Base-by-base conservation (phyloP, 2,113 vertebrate genomes). In the Coturnix japonica region DNA sequence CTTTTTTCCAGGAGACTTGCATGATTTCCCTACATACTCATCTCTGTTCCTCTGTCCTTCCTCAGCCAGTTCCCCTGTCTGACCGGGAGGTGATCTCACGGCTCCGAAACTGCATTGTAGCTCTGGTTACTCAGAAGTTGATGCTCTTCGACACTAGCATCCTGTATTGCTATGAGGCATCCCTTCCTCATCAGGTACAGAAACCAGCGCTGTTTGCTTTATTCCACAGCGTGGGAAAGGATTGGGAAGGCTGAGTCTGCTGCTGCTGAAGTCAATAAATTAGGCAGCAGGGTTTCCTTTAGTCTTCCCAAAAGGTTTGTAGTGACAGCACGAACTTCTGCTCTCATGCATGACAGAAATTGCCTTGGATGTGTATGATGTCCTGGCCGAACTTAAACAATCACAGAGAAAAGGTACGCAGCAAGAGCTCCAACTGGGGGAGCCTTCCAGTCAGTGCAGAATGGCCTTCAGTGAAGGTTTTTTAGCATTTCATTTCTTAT, bases 41-140 rank as follows among this genome's bases (percentile, higher is more conserved):
- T 81, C 54, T 49, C 22, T 91, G 44, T 61, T 53, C 37, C n/a
- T 53, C 44, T 54, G 61, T 35, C 37, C 82, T 41, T 47, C 77
- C 26, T 51, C 81, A 99, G 99, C 98, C 98, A 0, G 97, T 99
- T 49, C 94, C 97, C 47, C 87, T 99, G 63, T 91, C 98, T 11
- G 99, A 99, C 66, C 98, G 99, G 74, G 99, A 99, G 94, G 99
- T 99, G 91, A 99, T 99, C 94, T 99, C 99, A 39, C 97, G 99
- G 65, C 97, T 99, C 65, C 98, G 98, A 84, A 99, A 99, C 97
- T 99, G 99, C 89, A 88, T 99, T 4, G 46, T 99, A 46, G 98
- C 98, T 37, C 95, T 99, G 97, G 97, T 98, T 9, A 94, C 98
- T 21, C 98, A 99, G 95, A 99, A 98, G 90, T 89, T 99, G 93